These are phyloP conservation scores for Pachydiplax longipennis DNA, from an alignment of 2,888 invertebrate species.

Conservation along the genomic window DNA sequence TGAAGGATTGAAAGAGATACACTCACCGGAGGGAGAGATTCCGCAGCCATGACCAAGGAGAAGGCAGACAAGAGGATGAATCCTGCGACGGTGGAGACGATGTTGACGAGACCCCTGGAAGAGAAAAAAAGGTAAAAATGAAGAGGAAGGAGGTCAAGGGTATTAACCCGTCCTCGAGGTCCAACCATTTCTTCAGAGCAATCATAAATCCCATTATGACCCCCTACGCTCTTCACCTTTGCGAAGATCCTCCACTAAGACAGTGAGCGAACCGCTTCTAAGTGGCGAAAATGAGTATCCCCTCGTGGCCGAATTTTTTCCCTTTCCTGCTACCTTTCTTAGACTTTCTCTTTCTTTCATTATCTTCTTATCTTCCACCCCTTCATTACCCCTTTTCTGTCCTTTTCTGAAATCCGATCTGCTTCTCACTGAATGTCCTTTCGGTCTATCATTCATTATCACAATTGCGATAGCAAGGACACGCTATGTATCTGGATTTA, in stretches of 20 bases:
- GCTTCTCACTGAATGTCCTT: no score
- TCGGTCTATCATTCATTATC: no score
- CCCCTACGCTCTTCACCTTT: background rate
- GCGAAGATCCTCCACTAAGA: background rate
- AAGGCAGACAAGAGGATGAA: constrained; percentile 57
- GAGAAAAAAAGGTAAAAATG: constrained; percentile 50
- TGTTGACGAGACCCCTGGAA: constrained; percentile 57
- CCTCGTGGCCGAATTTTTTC: background rate
- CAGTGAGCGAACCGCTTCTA: background rate
- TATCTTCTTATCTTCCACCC: background rate
- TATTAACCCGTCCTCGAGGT: background rate
- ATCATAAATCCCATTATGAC: background rate
- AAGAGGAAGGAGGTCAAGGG: constrained; percentile 54
- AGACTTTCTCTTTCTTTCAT: background rate
- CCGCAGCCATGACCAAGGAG: constrained; percentile 58
- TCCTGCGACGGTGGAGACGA: constrained; percentile 58
- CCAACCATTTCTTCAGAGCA: background rate
- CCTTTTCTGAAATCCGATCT: no score
- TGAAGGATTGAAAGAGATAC: background rate
- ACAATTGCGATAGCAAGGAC: no score
- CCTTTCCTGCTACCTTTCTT: background rate
- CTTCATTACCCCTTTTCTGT: background rate
- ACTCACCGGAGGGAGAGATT: constrained; percentile 59
- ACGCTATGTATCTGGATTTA: no score
- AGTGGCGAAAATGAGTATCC: background rate